phyloP scores from a whole-genome alignment of 2,888 invertebrate genomes.

The Cheilosia soror region DNA sequence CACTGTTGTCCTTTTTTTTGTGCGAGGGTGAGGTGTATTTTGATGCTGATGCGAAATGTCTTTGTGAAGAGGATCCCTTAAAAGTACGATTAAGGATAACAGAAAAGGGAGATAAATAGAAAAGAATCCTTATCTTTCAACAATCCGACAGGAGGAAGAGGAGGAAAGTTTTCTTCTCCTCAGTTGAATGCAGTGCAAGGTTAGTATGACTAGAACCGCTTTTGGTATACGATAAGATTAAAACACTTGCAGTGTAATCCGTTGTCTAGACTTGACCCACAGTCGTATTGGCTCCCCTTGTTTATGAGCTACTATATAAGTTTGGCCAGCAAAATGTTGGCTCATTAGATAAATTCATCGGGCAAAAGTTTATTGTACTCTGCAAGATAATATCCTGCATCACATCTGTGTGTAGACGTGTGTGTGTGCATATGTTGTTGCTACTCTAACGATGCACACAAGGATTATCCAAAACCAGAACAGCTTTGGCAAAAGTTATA shows the following conservation, averaged over 20 bases:
- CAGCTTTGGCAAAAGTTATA: slow-evolving; percentile 72
- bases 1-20: slow-evolving; percentile 37
- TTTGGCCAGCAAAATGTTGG: slow-evolving; percentile 59
- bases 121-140: slow-evolving; percentile 57
- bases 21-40: slow-evolving; percentile 28
- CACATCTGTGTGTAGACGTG: not conserved
- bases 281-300: slow-evolving; percentile 14
- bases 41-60: slow-evolving; percentile 61
- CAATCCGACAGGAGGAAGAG: slow-evolving; percentile 24
- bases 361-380: slow-evolving; percentile 38
- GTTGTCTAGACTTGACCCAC: slow-evolving; percentile 73
- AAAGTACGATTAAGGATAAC: slow-evolving; percentile 50
- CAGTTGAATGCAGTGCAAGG: slow-evolving; percentile 15
- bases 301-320: slow-evolving; percentile 34
- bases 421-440: slow-evolving; percentile 6
- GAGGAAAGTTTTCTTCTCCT: slow-evolving; percentile 22
- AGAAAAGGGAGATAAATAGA: slow-evolving; percentile 6
- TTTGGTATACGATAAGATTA: slow-evolving; percentile 43
- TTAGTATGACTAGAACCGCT: slow-evolving; percentile 58
- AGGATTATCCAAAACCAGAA: slow-evolving; percentile 61
- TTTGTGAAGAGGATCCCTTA: slow-evolving; percentile 53
- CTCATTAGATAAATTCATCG: slow-evolving; percentile 67
- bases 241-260: slow-evolving; percentile 63
- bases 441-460: slow-evolving; percentile 23
- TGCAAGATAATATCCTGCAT: slow-evolving; percentile 26